These are phyloP conservation scores for Sebastes cheni DNA, from an alignment of 2,797 vertebrate genomes.

Conservation along the genomic window DNA sequence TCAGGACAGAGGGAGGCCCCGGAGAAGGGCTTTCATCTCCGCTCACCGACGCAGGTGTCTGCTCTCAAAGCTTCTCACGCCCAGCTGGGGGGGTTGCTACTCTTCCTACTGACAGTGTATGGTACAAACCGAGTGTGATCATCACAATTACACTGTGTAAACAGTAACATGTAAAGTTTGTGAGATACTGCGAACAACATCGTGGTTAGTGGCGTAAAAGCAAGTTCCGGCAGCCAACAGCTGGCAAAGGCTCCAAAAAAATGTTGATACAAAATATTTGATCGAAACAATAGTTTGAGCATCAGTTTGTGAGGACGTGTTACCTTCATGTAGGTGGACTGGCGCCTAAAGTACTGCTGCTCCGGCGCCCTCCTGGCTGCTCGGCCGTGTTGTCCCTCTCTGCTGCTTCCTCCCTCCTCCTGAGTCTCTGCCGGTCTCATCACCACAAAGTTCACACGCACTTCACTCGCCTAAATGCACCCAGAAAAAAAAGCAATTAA, in stretches of 20 bases:
- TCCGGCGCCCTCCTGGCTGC: slow-evolving; percentile 79
- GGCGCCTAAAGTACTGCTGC: slow-evolving; percentile 84
- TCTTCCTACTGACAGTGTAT: slow-evolving; percentile 44
- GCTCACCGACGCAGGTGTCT: slow-evolving; percentile 75
- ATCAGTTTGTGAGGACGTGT: background rate
- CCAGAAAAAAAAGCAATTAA: background rate
- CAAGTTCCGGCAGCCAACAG: slow-evolving; percentile 4
- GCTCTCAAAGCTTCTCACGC: slow-evolving; percentile 69
- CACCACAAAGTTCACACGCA: slow-evolving; percentile 92
- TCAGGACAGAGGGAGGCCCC: slow-evolving; percentile 76
- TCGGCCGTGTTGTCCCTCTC: slow-evolving; percentile 76
- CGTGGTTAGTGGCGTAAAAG: background rate
- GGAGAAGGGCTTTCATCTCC: slow-evolving; percentile 81
- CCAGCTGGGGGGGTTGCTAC: slow-evolving; percentile 14
- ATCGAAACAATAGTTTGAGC: background rate
- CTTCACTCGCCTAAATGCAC: slow-evolving; percentile 85
- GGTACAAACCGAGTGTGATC: slow-evolving; percentile 41
- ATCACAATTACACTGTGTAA: slow-evolving; percentile 42
- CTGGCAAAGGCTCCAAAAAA: background rate
- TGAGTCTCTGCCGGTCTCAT: slow-evolving; percentile 82
- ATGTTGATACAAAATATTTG: background rate
- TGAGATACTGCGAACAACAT: background rate
- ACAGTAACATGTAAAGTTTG: slow-evolving; percentile 39
- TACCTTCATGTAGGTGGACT: slow-evolving; percentile 88
- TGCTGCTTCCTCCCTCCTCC: slow-evolving; percentile 83